phyloP scores from a whole-genome alignment of 1,140 invertebrate species.

The Zaprionus vittiger region DNA sequence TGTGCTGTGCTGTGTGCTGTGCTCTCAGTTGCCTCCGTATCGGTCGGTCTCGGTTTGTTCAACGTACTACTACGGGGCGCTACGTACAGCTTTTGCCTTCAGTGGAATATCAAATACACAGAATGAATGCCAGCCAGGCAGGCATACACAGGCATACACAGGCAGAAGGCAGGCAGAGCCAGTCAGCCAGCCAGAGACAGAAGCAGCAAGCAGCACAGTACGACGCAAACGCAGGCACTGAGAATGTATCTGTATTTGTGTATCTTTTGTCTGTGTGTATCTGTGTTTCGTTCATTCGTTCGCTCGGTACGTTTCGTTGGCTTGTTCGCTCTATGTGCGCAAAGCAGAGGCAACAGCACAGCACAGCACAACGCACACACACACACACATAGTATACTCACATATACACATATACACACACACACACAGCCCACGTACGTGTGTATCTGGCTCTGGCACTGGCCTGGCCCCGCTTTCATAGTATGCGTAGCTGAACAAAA shows the following conservation, averaged over 20 bases:
- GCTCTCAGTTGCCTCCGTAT: not conserved
- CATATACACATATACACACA: not conserved
- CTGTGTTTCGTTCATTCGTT: constrained; percentile 50
- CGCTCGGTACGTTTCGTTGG: constrained; percentile 44
- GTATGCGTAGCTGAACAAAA: constrained; percentile 54
- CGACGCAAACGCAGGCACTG: constrained; percentile 77
- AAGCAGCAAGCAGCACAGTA: constrained; percentile 52
- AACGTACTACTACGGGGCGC: constrained; percentile 40
- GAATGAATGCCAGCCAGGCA: constrained; percentile 55
- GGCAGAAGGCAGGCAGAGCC: constrained; percentile 45
- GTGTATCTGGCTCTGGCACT: constrained; percentile 57
- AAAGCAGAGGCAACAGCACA: constrained; percentile 53
- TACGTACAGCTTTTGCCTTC: constrained; percentile 77
- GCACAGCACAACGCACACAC: constrained; percentile 38
- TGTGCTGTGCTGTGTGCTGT: constrained; percentile 10
- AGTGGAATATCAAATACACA: constrained; percentile 81
- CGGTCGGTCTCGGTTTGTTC: constrained; percentile 48
- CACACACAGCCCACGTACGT: constrained; percentile 16
- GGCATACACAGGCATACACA: constrained; percentile 58
- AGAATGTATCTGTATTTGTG: constrained; percentile 50
- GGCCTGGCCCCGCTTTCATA: constrained; percentile 50
- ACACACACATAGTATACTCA: constrained; percentile 17
- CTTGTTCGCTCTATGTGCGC: constrained; percentile 62
- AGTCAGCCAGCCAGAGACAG: constrained; percentile 46
- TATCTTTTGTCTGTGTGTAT: constrained; percentile 16